phyloP scores from a whole-genome alignment of 1,140 invertebrate species.

The Lasioglossum albipes region DNA sequence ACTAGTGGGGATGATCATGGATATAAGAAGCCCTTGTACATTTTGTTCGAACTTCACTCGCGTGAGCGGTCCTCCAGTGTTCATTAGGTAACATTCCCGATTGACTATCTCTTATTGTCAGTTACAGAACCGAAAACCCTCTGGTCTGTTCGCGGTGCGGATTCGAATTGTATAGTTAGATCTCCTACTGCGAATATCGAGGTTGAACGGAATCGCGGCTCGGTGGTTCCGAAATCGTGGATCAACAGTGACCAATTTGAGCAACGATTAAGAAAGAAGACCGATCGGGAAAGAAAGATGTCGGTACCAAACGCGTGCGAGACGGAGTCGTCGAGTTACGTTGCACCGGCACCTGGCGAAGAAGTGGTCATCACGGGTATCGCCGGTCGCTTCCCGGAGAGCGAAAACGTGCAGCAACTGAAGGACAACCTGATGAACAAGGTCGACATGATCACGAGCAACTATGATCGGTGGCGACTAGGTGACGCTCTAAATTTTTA shows the following conservation, averaged over 20 bases:
- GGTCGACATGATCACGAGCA: constrained; percentile 90
- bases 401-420: constrained; percentile 88
- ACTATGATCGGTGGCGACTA: constrained; percentile 87
- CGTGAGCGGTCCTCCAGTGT: not conserved
- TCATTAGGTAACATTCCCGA: too few relatives aligned
- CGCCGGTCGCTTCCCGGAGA: constrained; percentile 93
- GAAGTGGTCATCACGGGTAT: constrained; percentile 92
- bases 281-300: not conserved
- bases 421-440: constrained; percentile 87
- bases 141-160: too few relatives aligned
- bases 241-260: too few relatives aligned
- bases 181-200: too few relatives aligned
- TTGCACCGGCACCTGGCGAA: constrained; percentile 81
- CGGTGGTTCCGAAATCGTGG: too few relatives aligned
- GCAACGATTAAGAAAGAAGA: too few relatives aligned
- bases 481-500: constrained; percentile 75
- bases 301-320: not conserved
- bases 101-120: too few relatives aligned
- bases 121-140: too few relatives aligned
- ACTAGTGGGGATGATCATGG: constrained; percentile 36
- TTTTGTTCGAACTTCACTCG: constrained; percentile 25
- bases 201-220: too few relatives aligned
- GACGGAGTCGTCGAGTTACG: not conserved
- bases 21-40: constrained; percentile 68
- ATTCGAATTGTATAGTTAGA: too few relatives aligned